phyloP scores from a whole-genome alignment of 2,113 vertebrate species.

The Zosterops borbonicus region DNA sequence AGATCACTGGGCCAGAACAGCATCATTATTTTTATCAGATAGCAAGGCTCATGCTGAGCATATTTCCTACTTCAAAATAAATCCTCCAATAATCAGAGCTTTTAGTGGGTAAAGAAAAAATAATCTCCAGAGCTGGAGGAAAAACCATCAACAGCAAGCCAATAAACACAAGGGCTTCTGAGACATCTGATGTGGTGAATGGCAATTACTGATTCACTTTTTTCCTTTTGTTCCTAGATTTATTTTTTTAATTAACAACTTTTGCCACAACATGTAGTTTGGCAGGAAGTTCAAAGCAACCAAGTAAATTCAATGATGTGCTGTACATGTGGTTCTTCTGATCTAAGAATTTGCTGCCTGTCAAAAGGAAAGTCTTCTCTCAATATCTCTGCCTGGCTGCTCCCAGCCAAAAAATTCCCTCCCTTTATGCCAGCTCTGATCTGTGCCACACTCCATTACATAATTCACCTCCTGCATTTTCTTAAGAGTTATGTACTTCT shows the following conservation, averaged over 20 bases:
- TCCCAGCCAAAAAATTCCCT: not conserved
- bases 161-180: not conserved
- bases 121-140: conserved; percentile 20
- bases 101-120: not conserved
- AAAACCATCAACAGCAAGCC: conserved; percentile 18
- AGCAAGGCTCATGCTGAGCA: not conserved
- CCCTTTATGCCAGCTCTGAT: not conserved
- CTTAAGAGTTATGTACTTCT: not conserved
- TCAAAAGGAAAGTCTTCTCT: not conserved
- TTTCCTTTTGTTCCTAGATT: not conserved
- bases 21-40: conserved; percentile 14
- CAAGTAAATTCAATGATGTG: not conserved
- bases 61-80: conserved; percentile 30
- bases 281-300: conserved; percentile 40
- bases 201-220: conserved; percentile 7
- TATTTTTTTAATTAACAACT: conserved; percentile 10
- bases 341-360: not conserved
- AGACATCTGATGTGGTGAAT: not conserved
- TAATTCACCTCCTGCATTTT: not conserved
- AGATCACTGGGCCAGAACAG: not conserved
- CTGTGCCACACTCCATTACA: not conserved
- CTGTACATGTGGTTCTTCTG: not conserved
- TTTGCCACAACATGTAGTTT: not conserved
- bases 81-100: conserved; percentile 2
- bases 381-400: not conserved